These are phyloP conservation scores for Neodon shergylaensis DNA, from an alignment of 2,113 vertebrate genomes.

Conservation along the genomic window DNA sequence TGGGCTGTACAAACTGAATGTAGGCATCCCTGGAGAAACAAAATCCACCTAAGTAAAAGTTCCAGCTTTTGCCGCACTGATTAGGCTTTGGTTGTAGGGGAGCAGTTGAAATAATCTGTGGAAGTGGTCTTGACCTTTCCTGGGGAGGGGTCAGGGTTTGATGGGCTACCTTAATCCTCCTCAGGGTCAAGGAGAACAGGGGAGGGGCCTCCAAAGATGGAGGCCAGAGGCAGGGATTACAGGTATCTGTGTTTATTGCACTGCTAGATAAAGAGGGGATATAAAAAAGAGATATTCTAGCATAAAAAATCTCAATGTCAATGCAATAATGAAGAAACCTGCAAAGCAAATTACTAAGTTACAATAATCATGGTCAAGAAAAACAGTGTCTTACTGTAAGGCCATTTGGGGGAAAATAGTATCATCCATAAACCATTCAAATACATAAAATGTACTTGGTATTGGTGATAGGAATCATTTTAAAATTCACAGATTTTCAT, in stretches of 20 bases:
- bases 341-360: not conserved
- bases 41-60: too few relatives aligned
- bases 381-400: not conserved
- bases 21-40: too few relatives aligned
- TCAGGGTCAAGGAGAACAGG: too few relatives aligned
- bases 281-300: not conserved
- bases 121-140: too few relatives aligned
- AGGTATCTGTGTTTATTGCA: not conserved
- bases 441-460: not conserved
- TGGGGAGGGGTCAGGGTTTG: too few relatives aligned
- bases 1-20: too few relatives aligned
- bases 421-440: not conserved
- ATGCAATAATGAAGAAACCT: not conserved
- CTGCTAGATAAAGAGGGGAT: not conserved
- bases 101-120: too few relatives aligned
- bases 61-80: too few relatives aligned
- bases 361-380: not conserved
- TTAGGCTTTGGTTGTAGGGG: too few relatives aligned
- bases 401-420: not conserved
- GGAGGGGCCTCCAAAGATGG: too few relatives aligned
- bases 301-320: not conserved
- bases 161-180: too few relatives aligned
- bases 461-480: not conserved
- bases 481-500: not conserved
- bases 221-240: too few relatives aligned